Percentiles rank a stretch among this genome's conserved stretches.
Evolutionary conservation across 2,888 invertebrate genomes (phyloP).

Genomic region (Zele albiditarsus): DNA sequence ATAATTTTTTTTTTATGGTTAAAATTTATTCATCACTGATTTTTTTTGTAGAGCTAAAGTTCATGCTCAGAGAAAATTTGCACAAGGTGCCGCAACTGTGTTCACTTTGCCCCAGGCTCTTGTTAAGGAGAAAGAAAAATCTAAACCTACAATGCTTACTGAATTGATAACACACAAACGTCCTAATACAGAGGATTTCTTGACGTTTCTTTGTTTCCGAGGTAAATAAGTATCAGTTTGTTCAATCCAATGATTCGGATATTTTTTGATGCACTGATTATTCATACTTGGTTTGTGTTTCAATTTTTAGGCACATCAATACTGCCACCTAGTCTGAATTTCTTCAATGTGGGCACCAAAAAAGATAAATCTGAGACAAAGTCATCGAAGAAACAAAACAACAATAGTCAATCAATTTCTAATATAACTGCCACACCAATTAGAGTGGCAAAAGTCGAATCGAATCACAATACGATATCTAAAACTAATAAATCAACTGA

Average conservation of each 20-base stretch:
- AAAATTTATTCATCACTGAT: slow-evolving; percentile 18
- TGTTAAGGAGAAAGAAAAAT: slow-evolving; percentile 77
- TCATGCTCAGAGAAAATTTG: slow-evolving; percentile 91
- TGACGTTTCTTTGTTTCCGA: slow-evolving; percentile 88
- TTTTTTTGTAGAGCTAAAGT: slow-evolving; percentile 80
- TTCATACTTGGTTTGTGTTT: slow-evolving; percentile 2
- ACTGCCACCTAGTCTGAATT: slow-evolving; percentile 82
- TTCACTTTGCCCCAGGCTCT: slow-evolving; percentile 77
- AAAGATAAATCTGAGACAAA: slow-evolving; percentile 62
- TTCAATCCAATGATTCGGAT: neutral
- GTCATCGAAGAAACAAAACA: slow-evolving; percentile 46
- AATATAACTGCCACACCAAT: slow-evolving; percentile 31
- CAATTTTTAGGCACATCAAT: slow-evolving; percentile 77
- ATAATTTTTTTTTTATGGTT: slow-evolving; percentile 22
- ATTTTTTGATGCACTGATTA: neutral
- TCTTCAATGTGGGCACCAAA: slow-evolving; percentile 75
- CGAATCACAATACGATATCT: slow-evolving; percentile 57
- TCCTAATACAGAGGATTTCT: slow-evolving; percentile 89
- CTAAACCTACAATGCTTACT: slow-evolving; percentile 74
- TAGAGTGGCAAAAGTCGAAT: slow-evolving; percentile 51
- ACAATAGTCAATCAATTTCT: slow-evolving; percentile 39
- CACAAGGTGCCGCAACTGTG: slow-evolving; percentile 81
- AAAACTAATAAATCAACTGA: slow-evolving; percentile 66
- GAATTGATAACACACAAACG: slow-evolving; percentile 80
- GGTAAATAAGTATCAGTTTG: slow-evolving; percentile 72